Base-by-base conservation (phyloP, 2,797 vertebrate species). In the Fistularia commersonii region DNA sequence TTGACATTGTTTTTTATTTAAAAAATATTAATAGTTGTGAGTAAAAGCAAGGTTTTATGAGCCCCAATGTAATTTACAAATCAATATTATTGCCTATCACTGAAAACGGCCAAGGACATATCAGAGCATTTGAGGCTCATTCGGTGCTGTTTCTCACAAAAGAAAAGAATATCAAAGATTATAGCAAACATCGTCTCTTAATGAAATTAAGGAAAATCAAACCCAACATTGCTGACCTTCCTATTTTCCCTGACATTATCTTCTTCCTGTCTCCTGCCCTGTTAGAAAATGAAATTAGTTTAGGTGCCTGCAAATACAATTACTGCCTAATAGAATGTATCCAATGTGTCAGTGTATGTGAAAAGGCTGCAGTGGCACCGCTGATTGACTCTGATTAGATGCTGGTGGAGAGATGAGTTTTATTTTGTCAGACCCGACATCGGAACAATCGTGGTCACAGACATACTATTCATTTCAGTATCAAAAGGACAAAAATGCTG, bases 241-340 rank as follows among this genome's bases (percentile, higher is more conserved):
- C 41, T 40, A 45, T 42, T 48, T 48, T 42, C 32, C 41, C 47
- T 54, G 15, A 10, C 69, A 49, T 69, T 80, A 76, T 74, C 67
- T 57, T 76, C 72, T 75, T 82, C 68, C 80, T 74, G 71, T 60
- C 75, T 67, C 69, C 64, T 54, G 64, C 61, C 68, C 45, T 60
- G 51, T 76, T 72, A 66, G 70, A 79, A 77, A 80, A 77, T 69
- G 49, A 74, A 86, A 86, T 83, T 77, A 77, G 72, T 70, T 84
- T 81, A 85, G 79, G 56, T 32, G 48, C 64, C 66, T 55, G 64
- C 63, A 81, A 88, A 88, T 68, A 56, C 56, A 83, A 86, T 88
- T 85, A 83, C 42, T 8, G 47, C 45, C 61, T 51, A 64, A 77
- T 70, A 61, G 72, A 69, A 64, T 53, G 72, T 43, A 60, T 79